A percentile compares a stretch with the other conserved stretches of the same genome.
phyloP scores from a whole-genome alignment of 2,888 invertebrate genomes.

The Melanchra persicariae region DNA sequence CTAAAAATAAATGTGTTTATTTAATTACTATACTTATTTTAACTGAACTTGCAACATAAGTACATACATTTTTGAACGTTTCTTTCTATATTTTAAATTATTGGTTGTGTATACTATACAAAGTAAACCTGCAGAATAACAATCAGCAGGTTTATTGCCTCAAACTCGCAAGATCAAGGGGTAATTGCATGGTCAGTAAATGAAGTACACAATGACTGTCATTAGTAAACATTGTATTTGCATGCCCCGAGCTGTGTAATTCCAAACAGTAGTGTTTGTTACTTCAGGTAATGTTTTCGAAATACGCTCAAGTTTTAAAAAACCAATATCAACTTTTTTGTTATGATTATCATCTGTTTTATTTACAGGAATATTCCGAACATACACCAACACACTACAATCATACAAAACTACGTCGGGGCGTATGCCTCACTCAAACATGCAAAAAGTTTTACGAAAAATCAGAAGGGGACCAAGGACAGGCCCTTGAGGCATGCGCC shows the following conservation, averaged over 20 bases:
- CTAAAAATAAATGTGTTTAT: too few relatives aligned
- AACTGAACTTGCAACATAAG: too few relatives aligned
- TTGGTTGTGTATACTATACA: not conserved
- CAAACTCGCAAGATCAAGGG: not conserved
- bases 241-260: not conserved
- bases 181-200: not conserved
- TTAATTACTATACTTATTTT: too few relatives aligned
- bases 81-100: not conserved
- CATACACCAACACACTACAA: constrained; percentile 81
- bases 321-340: not conserved
- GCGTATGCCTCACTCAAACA: constrained; percentile 78
- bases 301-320: not conserved
- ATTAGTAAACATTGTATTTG: not conserved
- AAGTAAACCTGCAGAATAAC: not conserved
- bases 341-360: not conserved
- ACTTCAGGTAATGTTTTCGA: too few relatives aligned
- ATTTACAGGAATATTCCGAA: constrained; percentile 81
- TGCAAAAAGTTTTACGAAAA: constrained; percentile 72
- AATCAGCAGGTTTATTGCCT: not conserved
- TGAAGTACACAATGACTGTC: not conserved
- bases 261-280: not conserved
- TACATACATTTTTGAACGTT: not conserved
- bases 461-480: constrained; percentile 52
- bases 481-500: constrained; percentile 59
- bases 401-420: constrained; percentile 81